A percentile compares a stretch with the other conserved stretches of the same genome.
Evolutionary conservation across 2,888 invertebrate genomes (phyloP).

Genomic region (Drosophila seclusa): DNA sequence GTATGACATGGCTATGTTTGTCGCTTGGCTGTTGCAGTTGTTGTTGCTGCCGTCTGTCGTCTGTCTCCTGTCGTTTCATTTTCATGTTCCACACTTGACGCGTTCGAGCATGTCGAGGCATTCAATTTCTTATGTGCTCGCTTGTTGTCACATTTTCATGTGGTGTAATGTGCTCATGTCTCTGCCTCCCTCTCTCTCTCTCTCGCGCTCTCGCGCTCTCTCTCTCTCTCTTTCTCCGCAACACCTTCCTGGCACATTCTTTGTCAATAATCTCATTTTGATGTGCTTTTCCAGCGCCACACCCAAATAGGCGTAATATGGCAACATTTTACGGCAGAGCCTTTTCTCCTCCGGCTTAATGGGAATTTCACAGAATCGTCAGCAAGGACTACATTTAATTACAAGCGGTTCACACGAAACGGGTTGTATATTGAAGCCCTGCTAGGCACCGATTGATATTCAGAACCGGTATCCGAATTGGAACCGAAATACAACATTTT

Average conservation of each 20-base stretch:
- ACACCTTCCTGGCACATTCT: conserved; percentile 4
- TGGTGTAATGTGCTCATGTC: conserved; percentile 54
- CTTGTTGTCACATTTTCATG: conserved; percentile 69
- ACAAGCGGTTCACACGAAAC: neutral
- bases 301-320: conserved; percentile 17
- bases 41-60: conserved; percentile 11
- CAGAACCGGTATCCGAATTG: neutral
- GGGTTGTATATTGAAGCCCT: neutral
- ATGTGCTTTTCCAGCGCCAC: conserved; percentile 21
- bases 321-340: conserved; percentile 21
- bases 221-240: neutral
- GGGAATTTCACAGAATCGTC: conserved; percentile 21
- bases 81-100: conserved; percentile 53
- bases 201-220: neutral
- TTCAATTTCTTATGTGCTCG: conserved; percentile 68
- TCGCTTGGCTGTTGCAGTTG: conserved; percentile 34
- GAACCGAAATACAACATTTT: neutral
- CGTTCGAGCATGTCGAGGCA: conserved; percentile 60
- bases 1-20: conserved; percentile 48
- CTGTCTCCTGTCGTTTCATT: conserved; percentile 44
- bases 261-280: conserved; percentile 48
- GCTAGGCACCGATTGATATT: neutral
- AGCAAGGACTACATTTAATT: conserved; percentile 2
- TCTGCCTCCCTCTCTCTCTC: neutral
- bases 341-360: conserved; percentile 25